phyloP scores from a whole-genome alignment of 2,888 invertebrate genomes.

The Acanthoscelides obtectus region DNA sequence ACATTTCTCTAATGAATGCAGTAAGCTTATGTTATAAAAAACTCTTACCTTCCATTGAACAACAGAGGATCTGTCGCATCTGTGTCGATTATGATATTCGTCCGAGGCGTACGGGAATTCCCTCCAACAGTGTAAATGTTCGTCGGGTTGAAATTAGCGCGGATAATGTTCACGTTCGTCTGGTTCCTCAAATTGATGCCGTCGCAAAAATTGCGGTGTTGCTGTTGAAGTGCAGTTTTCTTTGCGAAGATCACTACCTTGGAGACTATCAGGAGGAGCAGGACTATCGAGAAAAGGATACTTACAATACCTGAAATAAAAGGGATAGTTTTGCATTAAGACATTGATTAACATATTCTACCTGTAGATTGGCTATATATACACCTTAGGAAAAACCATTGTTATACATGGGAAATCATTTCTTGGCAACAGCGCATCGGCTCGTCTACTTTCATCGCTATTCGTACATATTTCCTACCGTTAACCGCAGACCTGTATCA shows the following conservation, averaged over 20 bases:
- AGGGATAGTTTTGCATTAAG: too few species aligned
- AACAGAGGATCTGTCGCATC: conserved; percentile 38
- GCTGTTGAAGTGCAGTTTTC: conserved; percentile 31
- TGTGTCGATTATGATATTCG: conserved; percentile 29
- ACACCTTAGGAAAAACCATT: too few species aligned
- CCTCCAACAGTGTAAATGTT: conserved; percentile 28
- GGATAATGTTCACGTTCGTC: conserved; percentile 27
- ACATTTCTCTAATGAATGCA: too few species aligned
- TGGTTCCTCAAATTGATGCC: conserved; percentile 28
- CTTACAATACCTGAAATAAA: conserved; percentile 38
- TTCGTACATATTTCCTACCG: too few species aligned
- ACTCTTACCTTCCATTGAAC: conserved; percentile 10
- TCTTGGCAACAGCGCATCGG: too few species aligned
- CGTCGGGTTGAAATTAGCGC: conserved; percentile 24
- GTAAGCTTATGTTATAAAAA: too few species aligned
- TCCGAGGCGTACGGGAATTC: conserved; percentile 24
- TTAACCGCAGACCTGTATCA: too few species aligned
- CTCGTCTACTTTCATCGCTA: too few species aligned
- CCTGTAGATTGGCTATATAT: too few species aligned
- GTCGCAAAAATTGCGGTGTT: conserved; percentile 25
- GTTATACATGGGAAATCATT: too few species aligned
- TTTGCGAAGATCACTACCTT: conserved; percentile 42
- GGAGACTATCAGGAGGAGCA: conserved; percentile 41
- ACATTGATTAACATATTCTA: too few species aligned
- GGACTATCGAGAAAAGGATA: conserved; percentile 40